Conservation (phyloP, 2,888 invertebrate species). For the Tenthredo notha region DNA sequence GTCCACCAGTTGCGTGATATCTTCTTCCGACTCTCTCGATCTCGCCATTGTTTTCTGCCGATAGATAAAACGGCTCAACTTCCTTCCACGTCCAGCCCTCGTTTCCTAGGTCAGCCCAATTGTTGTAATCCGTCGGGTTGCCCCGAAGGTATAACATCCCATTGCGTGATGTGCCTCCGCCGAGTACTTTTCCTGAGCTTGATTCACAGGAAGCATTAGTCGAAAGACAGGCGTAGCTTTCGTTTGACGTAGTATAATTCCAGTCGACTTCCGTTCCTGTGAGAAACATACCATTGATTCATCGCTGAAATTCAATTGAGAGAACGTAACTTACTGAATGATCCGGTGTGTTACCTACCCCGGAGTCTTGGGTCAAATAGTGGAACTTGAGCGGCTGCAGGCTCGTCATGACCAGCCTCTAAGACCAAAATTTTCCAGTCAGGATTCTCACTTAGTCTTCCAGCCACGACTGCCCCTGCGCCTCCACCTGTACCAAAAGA, state of each 20-base stretch:
- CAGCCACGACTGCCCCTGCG: constrained; percentile 84
- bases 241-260: constrained; percentile 85
- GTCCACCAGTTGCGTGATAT: not conserved
- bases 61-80: not conserved
- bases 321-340: not conserved
- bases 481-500: constrained; percentile 79
- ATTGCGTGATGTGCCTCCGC: not conserved
- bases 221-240: constrained; percentile 82
- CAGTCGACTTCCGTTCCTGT: constrained; percentile 83
- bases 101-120: constrained; percentile 87
- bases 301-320: not conserved
- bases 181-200: constrained; percentile 80
- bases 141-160: constrained; percentile 93
- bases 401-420: constrained; percentile 66
- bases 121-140: constrained; percentile 86
- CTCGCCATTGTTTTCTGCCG: constrained; percentile 81
- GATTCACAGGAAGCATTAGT: constrained; percentile 81
- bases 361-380: constrained; percentile 79
- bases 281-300: constrained; percentile 30
- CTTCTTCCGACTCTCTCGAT: constrained; percentile 80
- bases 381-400: constrained; percentile 83
- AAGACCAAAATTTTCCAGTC: not conserved
- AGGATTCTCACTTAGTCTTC: constrained; percentile 83
- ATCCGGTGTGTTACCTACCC: not conserved
- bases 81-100: constrained; percentile 83